phyloP scores from a whole-genome alignment of 2,797 vertebrate species.

The Enteromius treurensis region DNA sequence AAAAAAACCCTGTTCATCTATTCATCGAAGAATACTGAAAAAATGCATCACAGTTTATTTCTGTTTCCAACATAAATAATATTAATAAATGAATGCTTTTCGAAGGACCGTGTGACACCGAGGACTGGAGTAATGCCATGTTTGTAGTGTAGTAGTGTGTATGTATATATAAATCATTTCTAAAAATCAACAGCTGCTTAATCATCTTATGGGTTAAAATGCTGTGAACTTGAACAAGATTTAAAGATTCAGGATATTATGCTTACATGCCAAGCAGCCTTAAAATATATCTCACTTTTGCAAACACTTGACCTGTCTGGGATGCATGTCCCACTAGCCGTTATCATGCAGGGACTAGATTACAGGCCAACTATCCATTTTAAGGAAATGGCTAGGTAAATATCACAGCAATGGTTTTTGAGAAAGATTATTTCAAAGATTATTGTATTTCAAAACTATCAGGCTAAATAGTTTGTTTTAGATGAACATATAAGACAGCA shows the following conservation, averaged over 20 bases:
- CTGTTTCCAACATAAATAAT: neutral
- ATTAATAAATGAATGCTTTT: neutral
- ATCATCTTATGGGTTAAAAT: constrained; percentile 46
- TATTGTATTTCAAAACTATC: neutral
- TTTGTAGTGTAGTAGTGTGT: neutral
- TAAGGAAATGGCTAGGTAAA: constrained; percentile 14
- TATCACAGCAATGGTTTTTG: neutral
- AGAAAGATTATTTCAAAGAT: no score
- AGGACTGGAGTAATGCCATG: neutral
- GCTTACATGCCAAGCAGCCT: neutral
- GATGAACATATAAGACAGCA: neutral
- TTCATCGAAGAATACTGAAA: neutral
- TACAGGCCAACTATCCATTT: neutral
- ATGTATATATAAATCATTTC: neutral
- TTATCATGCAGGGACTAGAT: constrained; percentile 1
- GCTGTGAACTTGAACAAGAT: constrained; percentile 13
- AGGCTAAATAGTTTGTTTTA: neutral
- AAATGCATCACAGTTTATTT: neutral
- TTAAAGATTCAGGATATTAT: neutral
- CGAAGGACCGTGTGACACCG: neutral
- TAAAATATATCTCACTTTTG: neutral
- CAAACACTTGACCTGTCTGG: neutral
- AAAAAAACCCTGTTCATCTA: neutral
- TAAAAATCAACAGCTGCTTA: constrained; percentile 13
- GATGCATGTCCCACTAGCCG: neutral